Base-by-base conservation (phyloP, 1,140 invertebrate genomes). In the Calliphora vicina region DNA sequence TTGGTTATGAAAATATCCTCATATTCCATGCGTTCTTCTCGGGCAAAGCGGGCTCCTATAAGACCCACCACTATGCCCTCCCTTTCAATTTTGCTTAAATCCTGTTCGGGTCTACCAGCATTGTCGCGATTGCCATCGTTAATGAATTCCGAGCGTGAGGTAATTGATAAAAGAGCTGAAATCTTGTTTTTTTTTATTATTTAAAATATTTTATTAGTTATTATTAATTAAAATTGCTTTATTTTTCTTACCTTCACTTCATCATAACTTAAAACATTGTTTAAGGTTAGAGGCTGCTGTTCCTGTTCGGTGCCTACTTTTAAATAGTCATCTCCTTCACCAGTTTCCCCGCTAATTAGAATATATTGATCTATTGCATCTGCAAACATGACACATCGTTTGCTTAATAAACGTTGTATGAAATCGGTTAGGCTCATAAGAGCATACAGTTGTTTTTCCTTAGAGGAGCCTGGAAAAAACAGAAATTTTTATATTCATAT, bases 81-180 rank as follows among this genome's bases (percentile, higher is more conserved):
- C 0, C 67, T 42, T 82, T 91, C 90, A 20, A 91, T 89, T 10
- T 57, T 84, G 0, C 45, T 73, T 76, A 86, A 86, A 67, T 87
- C 35, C 50, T 0, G 42, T 8, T 87, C 85, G 10, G 92, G 90
- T 2, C 88, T 83, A 2, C 93, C 94, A 45, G 84, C 84, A 86
- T 94, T 94, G 1, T 89, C 85, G 15, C 93, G 89, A 1, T 90
- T 85, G 0, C 94, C 94, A 83, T 93, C 89, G 83, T 94, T 94
- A 72, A 94, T 93, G 85, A 94, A 94, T 84, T 93, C 93, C 1
- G 93, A 93, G 83, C 92, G 91, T 1, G 93, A 93, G 8, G 93
- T 93, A 1, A 93, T 90, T 57, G 92, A 92, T 26, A 94, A 90
- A 86, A 94, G 90, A 0, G 93, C 92, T 0, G 94, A 92, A 10